A percentile compares a stretch with the other conserved stretches of the same genome.
These are phyloP conservation scores for Tetranychus cinnabarinus DNA, from an alignment of 1,140 invertebrate species.

Conservation along the genomic window DNA sequence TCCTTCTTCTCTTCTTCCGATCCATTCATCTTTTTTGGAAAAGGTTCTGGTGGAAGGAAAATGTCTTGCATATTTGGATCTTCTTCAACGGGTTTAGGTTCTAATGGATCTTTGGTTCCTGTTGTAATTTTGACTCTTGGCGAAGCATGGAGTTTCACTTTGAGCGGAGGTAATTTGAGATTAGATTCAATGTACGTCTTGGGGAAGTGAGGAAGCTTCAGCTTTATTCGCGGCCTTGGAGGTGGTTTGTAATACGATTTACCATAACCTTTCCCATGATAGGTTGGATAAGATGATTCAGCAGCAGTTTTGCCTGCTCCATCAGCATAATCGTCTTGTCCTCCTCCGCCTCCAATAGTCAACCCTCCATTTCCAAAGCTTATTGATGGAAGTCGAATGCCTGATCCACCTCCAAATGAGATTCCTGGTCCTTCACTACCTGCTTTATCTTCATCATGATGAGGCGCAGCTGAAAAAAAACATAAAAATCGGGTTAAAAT, in stretches of 20 bases:
- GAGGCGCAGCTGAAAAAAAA: no score
- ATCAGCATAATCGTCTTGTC: not conserved
- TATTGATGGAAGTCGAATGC: slow-evolving; percentile 1
- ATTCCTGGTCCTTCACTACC: not conserved
- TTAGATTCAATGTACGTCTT: not conserved
- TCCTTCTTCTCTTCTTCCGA: not conserved
- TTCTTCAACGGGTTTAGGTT: not conserved
- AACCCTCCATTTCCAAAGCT: not conserved
- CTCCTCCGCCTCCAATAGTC: not conserved
- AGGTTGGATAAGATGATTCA: not conserved
- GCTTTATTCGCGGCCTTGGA: not conserved
- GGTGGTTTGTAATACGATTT: not conserved
- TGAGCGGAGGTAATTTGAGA: slow-evolving; percentile 4
- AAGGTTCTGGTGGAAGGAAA: not conserved
- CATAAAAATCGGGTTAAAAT: no score
- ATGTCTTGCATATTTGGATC: slow-evolving; percentile 1
- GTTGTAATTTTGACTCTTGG: slow-evolving; percentile 6
- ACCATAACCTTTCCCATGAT: not conserved
- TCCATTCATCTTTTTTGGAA: not conserved
- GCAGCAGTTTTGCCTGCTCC: not conserved
- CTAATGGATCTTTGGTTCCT: slow-evolving; percentile 1
- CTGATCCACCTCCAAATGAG: not conserved
- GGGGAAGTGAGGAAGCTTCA: not conserved
- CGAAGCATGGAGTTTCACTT: not conserved
- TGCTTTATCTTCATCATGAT: not conserved